These are phyloP conservation scores for Meiosimyza platycephala DNA, from an alignment of 2,888 invertebrate genomes.

Conservation along the genomic window DNA sequence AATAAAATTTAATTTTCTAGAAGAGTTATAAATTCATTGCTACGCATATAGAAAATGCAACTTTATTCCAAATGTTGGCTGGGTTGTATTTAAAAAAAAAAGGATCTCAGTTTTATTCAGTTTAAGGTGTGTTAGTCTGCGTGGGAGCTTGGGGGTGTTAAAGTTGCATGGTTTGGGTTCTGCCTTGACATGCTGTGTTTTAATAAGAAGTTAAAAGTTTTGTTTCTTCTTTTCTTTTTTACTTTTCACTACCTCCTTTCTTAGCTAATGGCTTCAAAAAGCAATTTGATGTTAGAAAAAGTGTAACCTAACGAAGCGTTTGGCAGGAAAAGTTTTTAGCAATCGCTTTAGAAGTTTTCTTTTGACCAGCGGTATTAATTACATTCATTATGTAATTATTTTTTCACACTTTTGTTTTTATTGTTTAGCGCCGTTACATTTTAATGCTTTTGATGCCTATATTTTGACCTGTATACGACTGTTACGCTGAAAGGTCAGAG, in stretches of 20 bases:
- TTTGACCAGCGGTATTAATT: conserved; percentile 49
- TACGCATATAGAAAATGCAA: no score
- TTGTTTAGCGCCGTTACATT: neutral
- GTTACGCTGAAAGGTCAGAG: no score
- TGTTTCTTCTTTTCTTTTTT: conserved; percentile 43
- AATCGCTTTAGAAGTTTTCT: conserved; percentile 18
- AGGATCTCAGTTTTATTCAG: no score
- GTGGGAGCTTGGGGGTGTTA: no score
- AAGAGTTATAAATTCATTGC: no score
- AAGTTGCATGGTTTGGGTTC: conserved; percentile 29
- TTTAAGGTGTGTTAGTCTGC: no score
- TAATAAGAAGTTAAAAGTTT: conserved; percentile 35
- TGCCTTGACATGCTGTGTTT: conserved; percentile 53
- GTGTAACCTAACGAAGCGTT: conserved; percentile 15
- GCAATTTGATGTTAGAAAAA: conserved; percentile 55
- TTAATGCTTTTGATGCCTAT: no score
- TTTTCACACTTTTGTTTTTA: conserved; percentile 51
- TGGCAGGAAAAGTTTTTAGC: conserved; percentile 36
- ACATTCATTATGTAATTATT: conserved; percentile 59
- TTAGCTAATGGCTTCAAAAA: conserved; percentile 59
- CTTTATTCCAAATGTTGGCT: no score
- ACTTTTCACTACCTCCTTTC: conserved; percentile 36
- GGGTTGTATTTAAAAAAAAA: no score
- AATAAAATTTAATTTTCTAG: no score
- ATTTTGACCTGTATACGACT: no score